Evolutionary conservation across 2,888 invertebrate genomes (phyloP), one percentile per base, ranked within the genome.

Genomic region (Endotricha flammealis): DNA sequence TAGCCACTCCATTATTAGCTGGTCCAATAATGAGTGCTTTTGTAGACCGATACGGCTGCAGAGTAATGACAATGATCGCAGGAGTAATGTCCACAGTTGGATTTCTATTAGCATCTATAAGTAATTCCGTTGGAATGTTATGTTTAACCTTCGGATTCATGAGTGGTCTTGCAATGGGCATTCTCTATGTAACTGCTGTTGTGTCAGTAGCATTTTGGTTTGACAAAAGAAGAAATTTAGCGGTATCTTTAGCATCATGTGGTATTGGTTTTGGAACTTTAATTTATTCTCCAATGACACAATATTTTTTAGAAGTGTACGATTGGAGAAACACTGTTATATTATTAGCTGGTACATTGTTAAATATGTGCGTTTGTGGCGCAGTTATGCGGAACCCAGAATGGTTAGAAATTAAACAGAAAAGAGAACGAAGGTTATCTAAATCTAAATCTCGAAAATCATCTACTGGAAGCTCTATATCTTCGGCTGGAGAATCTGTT

Each of bases 181-280:
- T 95, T 39, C 91, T 94, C 52, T 96, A 95, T 66, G 95, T 96
- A 11, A 94, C 96, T 1, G 94, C 95, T 4, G 95, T 96, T 2
- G 96, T 96, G 0, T 93, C 94, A 25, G 94, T 97, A 25, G 95
- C 96, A 0, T 96, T 95, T 67, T 97, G 96, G 92, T 97, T 97
- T 60, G 95, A 96, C 58, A 94, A 93, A 65, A 92, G 91, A 65
- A 89, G 96, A 33, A 93, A 94, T 16, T 86, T 96, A 43, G 96
- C 96, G 1, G 95, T 95, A 1, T 94, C 96, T 4, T 80, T 96
- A 37, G 94, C 95, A 0, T 95, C 95, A 0, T 95, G 95, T 46
- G 96, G 96, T 2, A 94, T 95, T 0, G 96, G 96, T 0, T 91
- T 95, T 39, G 96, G 96, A 11, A 96, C 96, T 0, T 91, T 95